Evolutionary conservation across 2,113 vertebrate genomes (phyloP).

Genomic region (Dascyllus trimaculatus): DNA sequence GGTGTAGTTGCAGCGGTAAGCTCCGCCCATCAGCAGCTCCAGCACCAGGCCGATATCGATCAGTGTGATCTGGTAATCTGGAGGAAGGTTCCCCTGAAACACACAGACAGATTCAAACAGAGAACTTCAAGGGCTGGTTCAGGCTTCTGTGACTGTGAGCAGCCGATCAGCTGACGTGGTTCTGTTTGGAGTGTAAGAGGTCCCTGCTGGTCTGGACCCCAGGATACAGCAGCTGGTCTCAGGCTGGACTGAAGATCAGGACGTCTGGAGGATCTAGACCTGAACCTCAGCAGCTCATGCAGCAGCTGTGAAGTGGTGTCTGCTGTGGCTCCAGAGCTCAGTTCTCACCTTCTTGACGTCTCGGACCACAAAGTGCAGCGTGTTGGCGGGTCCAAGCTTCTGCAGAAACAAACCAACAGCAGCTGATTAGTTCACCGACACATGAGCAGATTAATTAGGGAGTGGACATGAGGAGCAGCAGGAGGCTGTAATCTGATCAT

Average conservation of each 20-base stretch:
- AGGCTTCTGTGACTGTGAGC: no score
- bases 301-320: no score
- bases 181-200: no score
- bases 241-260: no score
- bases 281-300: no score
- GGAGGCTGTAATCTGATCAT: conserved; percentile 31
- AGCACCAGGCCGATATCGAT: conserved; percentile 97
- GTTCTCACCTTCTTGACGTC: conserved; percentile 95
- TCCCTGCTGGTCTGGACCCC: no score
- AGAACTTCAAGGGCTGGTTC: no score
- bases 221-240: no score
- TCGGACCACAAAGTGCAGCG: conserved; percentile 93
- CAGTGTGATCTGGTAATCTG: conserved; percentile 97
- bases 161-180: no score
- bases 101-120: neutral
- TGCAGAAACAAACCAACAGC: conserved; percentile 79
- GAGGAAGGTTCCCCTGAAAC: conserved; percentile 95
- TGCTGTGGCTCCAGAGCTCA: no score
- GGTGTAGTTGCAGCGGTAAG: conserved; percentile 97
- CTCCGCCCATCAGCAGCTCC: conserved; percentile 97
- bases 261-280: no score
- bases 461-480: conserved; percentile 1
- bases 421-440: neutral
- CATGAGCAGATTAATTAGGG: conserved; percentile 10
- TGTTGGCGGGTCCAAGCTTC: conserved; percentile 95